phyloP scores from a whole-genome alignment of 2,797 vertebrate genomes.

The Graptemys geographica region DNA sequence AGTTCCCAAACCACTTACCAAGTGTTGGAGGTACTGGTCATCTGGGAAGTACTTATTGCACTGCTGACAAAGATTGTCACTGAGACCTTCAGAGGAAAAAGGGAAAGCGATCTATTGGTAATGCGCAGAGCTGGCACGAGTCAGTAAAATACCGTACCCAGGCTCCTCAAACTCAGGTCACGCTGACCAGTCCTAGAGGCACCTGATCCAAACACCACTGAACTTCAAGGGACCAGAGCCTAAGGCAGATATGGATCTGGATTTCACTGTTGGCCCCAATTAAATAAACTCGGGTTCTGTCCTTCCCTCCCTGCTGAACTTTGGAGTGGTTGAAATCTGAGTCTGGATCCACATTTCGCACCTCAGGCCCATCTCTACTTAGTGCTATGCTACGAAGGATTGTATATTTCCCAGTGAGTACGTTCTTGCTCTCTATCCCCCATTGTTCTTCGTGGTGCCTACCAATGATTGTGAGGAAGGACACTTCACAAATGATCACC shows the following conservation, averaged over 20 bases:
- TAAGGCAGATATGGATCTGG: background rate
- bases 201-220: background rate
- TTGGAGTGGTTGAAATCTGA: background rate
- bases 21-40: slow-evolving; percentile 73
- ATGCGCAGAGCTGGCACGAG: background rate
- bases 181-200: background rate
- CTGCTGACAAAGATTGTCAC: slow-evolving; percentile 76
- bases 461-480: no score
- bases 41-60: slow-evolving; percentile 81
- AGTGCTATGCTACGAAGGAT: background rate
- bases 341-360: background rate
- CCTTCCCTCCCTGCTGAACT: background rate
- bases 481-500: background rate
- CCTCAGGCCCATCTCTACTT: background rate
- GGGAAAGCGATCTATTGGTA: background rate
- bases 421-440: background rate
- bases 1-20: slow-evolving; percentile 77
- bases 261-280: background rate
- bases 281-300: background rate
- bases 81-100: background rate
- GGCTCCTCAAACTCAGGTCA: background rate
- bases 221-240: background rate
- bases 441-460: background rate
- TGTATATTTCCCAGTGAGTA: background rate
- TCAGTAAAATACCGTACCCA: background rate